These are phyloP conservation scores for Melinopterus prodromus DNA, from an alignment of 2,888 invertebrate genomes.

Conservation along the genomic window DNA sequence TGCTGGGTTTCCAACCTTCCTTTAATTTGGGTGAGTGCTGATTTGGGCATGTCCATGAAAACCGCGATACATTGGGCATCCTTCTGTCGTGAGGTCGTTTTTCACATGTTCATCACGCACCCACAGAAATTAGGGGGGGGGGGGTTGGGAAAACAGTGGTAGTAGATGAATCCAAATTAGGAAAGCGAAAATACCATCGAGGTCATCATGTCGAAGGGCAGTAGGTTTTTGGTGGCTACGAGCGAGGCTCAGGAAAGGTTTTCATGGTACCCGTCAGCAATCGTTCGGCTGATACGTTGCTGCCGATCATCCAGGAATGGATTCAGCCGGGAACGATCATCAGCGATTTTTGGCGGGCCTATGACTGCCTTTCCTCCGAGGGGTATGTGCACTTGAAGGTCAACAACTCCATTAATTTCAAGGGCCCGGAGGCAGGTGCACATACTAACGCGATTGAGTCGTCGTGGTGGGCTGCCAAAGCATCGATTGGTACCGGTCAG, in stretches of 20 bases:
- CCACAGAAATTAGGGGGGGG: slow-evolving; percentile 24
- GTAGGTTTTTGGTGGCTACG: slow-evolving; percentile 45
- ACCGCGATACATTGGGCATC: slow-evolving; percentile 16
- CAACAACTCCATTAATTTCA: neutral
- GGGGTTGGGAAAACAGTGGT: slow-evolving; percentile 37
- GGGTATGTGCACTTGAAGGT: neutral
- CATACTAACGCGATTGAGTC: too few species aligned
- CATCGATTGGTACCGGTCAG: too few species aligned
- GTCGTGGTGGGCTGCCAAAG: too few species aligned
- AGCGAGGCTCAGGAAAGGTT: too few species aligned
- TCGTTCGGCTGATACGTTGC: too few species aligned
- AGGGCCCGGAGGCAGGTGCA: too few species aligned
- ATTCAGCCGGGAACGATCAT: too few species aligned
- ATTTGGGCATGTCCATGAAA: slow-evolving; percentile 8
- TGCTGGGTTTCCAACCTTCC: slow-evolving; percentile 15
- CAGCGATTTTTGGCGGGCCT: too few species aligned
- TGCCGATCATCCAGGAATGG: too few species aligned
- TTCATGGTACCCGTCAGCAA: too few species aligned
- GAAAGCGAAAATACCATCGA: slow-evolving; percentile 42
- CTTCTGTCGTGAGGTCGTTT: slow-evolving; percentile 27
- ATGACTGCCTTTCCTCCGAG: neutral
- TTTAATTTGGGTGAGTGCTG: neutral
- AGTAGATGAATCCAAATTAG: slow-evolving; percentile 43
- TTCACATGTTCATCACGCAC: neutral
- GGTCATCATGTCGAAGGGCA: slow-evolving; percentile 40